Conservation (phyloP, 53 echinoderm and acorn worm genomes). For the Luidia sarsii region DNA sequence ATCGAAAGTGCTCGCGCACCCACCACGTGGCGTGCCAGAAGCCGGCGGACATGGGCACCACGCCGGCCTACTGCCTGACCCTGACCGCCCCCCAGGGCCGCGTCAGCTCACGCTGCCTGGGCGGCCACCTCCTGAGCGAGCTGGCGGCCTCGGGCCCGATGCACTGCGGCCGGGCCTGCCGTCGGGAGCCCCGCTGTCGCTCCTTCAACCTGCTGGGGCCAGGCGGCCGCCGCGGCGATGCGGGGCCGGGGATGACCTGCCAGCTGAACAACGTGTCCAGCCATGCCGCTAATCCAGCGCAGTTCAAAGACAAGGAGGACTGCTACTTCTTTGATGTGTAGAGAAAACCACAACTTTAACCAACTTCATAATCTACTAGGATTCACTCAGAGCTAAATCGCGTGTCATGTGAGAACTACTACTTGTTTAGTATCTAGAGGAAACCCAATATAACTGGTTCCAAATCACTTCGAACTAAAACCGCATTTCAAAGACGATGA, state of each 20-base stretch:
- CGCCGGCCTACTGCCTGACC: not conserved
- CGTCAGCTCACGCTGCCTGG: not conserved
- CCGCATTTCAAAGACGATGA: too few species aligned
- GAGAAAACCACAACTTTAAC: too few species aligned
- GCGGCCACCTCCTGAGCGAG: not conserved
- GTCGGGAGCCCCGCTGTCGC: constrained; percentile 16
- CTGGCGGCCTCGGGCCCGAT: not conserved
- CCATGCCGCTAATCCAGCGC: too few species aligned
- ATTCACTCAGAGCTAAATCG: too few species aligned
- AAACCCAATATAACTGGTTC: too few species aligned
- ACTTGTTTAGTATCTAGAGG: too few species aligned
- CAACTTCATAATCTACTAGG: too few species aligned
- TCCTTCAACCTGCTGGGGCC: constrained; percentile 22
- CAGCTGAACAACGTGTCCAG: not conserved
- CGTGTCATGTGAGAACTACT: too few species aligned
- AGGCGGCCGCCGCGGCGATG: not conserved
- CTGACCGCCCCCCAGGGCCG: not conserved
- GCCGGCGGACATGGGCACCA: not conserved
- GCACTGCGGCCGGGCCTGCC: constrained; percentile 6
- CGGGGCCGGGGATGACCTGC: too few species aligned
- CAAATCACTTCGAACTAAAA: too few species aligned
- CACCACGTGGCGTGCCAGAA: not conserved
- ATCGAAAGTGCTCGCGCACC: not conserved
- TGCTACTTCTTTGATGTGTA: not conserved
- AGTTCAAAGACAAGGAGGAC: not conserved